phyloP scores from a whole-genome alignment of 2,113 vertebrate genomes.

The Choloepus hoffmanni region DNA sequence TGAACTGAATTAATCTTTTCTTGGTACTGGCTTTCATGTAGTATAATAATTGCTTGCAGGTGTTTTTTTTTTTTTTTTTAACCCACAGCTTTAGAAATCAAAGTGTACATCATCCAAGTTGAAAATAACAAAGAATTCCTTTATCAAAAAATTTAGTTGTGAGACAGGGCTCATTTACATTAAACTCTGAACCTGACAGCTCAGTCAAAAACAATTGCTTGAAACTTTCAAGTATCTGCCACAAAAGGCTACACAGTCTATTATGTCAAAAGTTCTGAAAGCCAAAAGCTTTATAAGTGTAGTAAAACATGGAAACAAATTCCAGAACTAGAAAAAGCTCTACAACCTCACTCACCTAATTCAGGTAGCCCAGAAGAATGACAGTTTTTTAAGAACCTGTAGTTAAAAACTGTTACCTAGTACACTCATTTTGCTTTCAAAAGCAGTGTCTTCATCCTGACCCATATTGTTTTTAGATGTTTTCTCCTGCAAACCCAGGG shows the following conservation, averaged over 20 bases:
- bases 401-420: constrained; percentile 45
- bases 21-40: constrained; percentile 87
- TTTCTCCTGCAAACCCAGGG: background rate
- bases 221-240: constrained; percentile 77
- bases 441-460: background rate
- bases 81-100: constrained; percentile 61
- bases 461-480: background rate
- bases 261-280: constrained; percentile 76
- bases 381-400: constrained; percentile 40
- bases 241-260: constrained; percentile 70
- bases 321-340: constrained; percentile 63
- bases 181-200: constrained; percentile 69
- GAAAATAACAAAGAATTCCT: constrained; percentile 77
- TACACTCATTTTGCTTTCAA: constrained; percentile 48
- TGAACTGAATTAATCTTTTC: constrained; percentile 89
- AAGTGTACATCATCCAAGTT: constrained; percentile 66
- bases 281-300: constrained; percentile 70
- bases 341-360: background rate
- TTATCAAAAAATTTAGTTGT: constrained; percentile 73
- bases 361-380: background rate
- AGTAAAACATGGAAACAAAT: constrained; percentile 63
- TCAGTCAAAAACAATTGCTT: constrained; percentile 73
- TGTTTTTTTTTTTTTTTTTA: constrained; percentile 52
- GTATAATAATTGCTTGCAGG: constrained; percentile 91
- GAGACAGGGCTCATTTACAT: constrained; percentile 62